Percentiles rank a stretch among this genome's conserved stretches.
phyloP scores from a whole-genome alignment of 35 echinoderm and acorn worm genomes.

The Apostichopus japonicus region DNA sequence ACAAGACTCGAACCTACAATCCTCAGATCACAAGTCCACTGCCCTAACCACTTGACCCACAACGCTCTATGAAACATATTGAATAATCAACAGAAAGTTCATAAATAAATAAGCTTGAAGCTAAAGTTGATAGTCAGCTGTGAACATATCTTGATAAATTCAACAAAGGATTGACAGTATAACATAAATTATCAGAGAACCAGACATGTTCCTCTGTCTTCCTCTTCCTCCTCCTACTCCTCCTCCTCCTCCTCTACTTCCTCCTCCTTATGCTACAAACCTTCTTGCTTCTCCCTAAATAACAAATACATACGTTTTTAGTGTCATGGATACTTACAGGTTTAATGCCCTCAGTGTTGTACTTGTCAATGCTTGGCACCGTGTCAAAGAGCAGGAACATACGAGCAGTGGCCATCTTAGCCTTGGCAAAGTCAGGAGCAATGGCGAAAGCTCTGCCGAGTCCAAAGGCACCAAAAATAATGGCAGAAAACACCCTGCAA shows the following conservation, averaged over 20 bases:
- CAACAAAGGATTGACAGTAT: background rate
- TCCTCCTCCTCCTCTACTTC: too few species aligned
- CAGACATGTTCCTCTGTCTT: too few species aligned
- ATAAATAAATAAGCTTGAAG: too few species aligned
- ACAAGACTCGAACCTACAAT: too few species aligned
- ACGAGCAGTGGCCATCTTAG: slow-evolving; percentile 78
- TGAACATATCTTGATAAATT: too few species aligned
- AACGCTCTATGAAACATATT: too few species aligned
- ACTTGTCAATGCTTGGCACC: slow-evolving; percentile 73
- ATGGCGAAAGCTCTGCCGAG: slow-evolving; percentile 74
- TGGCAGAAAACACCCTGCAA: slow-evolving; percentile 84
- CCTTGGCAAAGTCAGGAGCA: slow-evolving; percentile 89
- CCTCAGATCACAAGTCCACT: too few species aligned
- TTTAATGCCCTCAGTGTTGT: slow-evolving; percentile 72
- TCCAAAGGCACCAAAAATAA: slow-evolving; percentile 96
- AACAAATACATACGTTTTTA: too few species aligned
- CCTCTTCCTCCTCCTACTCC: background rate
- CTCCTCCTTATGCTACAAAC: background rate
- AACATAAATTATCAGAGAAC: background rate
- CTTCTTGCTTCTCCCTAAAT: background rate
- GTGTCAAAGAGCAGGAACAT: slow-evolving; percentile 84
- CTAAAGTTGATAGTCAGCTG: too few species aligned
- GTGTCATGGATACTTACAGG: slow-evolving; percentile 50
- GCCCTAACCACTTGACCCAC: too few species aligned
- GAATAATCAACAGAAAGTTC: too few species aligned